phyloP scores from a whole-genome alignment of 2,113 vertebrate species.

The Scytalopus superciliaris region DNA sequence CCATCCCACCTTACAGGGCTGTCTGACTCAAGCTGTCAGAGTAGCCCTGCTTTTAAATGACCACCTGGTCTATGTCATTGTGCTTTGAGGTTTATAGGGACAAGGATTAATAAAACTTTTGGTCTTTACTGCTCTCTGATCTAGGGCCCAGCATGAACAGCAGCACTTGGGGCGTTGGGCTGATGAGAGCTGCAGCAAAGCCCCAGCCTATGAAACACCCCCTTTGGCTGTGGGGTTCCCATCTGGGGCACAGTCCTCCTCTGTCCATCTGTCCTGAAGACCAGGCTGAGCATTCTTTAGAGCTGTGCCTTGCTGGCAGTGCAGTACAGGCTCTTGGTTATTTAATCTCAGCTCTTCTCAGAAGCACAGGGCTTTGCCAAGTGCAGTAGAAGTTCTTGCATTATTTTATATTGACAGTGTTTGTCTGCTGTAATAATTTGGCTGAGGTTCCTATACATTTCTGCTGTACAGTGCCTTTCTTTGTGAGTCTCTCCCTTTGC shows the following conservation, averaged over 20 bases:
- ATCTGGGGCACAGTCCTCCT: neutral
- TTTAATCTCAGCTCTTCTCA: neutral
- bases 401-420: constrained; percentile 43
- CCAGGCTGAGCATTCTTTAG: neutral
- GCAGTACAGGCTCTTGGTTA: neutral
- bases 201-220: neutral
- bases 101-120: neutral
- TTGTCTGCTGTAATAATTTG: constrained; percentile 63
- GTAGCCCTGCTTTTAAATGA: neutral
- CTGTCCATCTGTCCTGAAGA: neutral
- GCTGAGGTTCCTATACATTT: constrained; percentile 22
- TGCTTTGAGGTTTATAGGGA: neutral
- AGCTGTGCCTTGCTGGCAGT: neutral
- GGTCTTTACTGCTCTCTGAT: neutral
- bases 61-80: neutral
- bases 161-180: neutral
- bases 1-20: neutral
- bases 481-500: constrained; percentile 29
- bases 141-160: neutral
- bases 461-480: constrained; percentile 52
- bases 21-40: neutral
- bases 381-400: constrained; percentile 17
- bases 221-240: neutral
- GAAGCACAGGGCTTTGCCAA: constrained; percentile 6
- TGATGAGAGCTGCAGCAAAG: neutral